A percentile compares a stretch with the other conserved stretches of the same genome.
Evolutionary conservation across 2,797 vertebrate genomes (phyloP).

Genomic region (Ibycter americanus): DNA sequence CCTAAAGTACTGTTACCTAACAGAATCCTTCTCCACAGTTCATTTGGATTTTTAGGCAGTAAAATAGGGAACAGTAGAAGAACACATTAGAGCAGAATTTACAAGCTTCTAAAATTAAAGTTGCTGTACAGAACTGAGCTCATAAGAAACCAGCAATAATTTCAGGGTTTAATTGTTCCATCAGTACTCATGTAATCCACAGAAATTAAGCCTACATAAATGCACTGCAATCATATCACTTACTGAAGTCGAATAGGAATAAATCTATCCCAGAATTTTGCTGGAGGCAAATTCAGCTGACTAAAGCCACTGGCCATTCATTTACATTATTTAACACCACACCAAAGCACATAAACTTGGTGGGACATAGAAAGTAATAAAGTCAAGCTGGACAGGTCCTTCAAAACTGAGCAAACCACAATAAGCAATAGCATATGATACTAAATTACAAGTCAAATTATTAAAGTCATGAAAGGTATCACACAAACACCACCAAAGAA

Average conservation of each 20-base stretch:
- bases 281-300: neutral
- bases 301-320: neutral
- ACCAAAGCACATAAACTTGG: neutral
- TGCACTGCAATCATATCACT: neutral
- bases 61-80: neutral
- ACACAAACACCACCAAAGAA: neutral
- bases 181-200: neutral
- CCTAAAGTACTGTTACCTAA: neutral
- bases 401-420: neutral
- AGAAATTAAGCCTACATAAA: neutral
- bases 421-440: neutral
- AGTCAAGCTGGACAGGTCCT: neutral
- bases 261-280: neutral
- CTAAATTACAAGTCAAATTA: neutral
- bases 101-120: neutral
- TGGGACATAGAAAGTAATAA: neutral
- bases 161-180: neutral
- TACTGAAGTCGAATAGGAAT: neutral
- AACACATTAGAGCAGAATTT: neutral
- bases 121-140: neutral
- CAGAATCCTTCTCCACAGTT: neutral
- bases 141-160: neutral
- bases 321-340: neutral
- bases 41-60: neutral
- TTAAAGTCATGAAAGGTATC: neutral